A percentile compares a stretch with the other conserved stretches of the same genome.
Evolutionary conservation across 2,888 invertebrate species (phyloP).

Genomic region (Taphrorychus bicolor): DNA sequence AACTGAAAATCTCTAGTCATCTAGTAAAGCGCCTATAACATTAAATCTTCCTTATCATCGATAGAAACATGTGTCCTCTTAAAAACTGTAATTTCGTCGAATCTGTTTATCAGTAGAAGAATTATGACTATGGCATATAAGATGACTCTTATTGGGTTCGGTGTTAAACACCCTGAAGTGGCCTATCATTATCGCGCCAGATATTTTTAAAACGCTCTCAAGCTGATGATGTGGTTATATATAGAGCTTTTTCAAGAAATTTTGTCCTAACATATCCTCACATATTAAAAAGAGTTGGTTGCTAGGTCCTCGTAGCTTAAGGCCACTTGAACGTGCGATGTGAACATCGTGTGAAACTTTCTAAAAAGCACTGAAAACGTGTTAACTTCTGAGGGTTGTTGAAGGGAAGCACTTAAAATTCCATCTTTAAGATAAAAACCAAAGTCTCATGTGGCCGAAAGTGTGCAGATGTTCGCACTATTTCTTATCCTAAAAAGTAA

Average conservation of each 20-base stretch:
- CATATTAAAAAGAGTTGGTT: too few relatives aligned
- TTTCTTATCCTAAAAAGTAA: too few relatives aligned
- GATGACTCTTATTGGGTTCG: not conserved
- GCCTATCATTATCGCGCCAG: not conserved
- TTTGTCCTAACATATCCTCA: not conserved
- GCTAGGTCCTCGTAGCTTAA: not conserved
- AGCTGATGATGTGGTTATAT: not conserved
- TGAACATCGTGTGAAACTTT: not conserved
- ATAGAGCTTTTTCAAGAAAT: not conserved
- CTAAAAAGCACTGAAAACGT: not conserved
- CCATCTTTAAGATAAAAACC: not conserved
- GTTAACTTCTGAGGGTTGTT: not conserved
- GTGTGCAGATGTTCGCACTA: not conserved
- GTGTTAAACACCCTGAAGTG: constrained; percentile 1
- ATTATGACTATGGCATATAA: not conserved
- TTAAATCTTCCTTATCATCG: too few relatives aligned
- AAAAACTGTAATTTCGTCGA: not conserved
- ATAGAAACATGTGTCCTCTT: not conserved
- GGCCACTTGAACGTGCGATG: not conserved
- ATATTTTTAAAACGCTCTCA: not conserved
- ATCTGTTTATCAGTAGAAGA: not conserved
- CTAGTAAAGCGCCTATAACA: too few relatives aligned
- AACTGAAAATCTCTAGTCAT: too few relatives aligned
- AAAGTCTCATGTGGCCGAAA: not conserved
- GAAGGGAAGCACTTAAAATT: not conserved